Base-by-base conservation (phyloP, 2,888 invertebrate species). In the Troilus luridus region DNA sequence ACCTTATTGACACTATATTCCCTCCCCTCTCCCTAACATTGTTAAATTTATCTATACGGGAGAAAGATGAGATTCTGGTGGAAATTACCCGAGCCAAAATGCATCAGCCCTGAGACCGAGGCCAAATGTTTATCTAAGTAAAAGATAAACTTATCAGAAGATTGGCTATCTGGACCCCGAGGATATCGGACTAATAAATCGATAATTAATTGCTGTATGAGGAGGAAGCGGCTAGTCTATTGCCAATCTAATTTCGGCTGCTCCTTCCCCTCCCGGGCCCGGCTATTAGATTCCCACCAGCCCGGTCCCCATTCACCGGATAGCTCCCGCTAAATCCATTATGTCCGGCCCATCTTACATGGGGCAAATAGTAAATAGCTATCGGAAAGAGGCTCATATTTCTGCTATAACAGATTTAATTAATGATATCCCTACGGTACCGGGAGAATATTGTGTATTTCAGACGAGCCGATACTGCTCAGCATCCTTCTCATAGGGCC, bases 151-250 rank as follows among this genome's bases (percentile, higher is more conserved):
- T 24, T 88, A 88, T 88, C 88, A 88, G 60, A 88, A 85, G 85
- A 85, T 85, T 85, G 88, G 88, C 88, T 89, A 89, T 89, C 64
- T 89, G 24, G 41, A 64, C 72, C 60, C 60, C 24, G 60, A 58
- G 88, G 89, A 64, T 90, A 64, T 90, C 90, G 41, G 90, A 12
- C 72, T 81, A 90, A 90, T 90, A 90, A 90, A 90, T 90, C 90
- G 81, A 90, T 90, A 90, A 90, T 90, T 90, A 90, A 90, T 90
- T 90, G 90, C 81, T 58, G 56, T 90, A 77, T 90, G 77, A 77
- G 90, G 72, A 58, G 72, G 24, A 67, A 54, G 90, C 41, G 77
- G 81, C 56, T 64, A 60, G 60, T 59, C 58, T 88, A 88, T 59
- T 77, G 72, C 17, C 90, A 67, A 90, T 90, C 81, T 90, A 90